phyloP scores from a whole-genome alignment of 2,113 vertebrate genomes.

The Azemiops feae region DNA sequence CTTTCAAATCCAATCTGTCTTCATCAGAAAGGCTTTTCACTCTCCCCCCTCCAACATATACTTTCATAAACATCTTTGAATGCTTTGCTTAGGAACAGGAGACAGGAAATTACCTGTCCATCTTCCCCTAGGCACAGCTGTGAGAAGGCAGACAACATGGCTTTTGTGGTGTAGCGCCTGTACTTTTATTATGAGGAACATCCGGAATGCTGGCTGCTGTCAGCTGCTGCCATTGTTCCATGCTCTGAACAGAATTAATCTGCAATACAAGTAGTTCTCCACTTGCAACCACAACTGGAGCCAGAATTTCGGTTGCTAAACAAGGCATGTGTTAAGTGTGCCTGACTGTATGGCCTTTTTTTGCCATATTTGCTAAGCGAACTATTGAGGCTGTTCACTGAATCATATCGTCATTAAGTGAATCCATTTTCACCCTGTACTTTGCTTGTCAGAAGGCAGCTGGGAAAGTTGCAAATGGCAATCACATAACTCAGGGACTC shows the following conservation, averaged over 20 bases:
- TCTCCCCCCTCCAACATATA: not conserved
- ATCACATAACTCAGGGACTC: not conserved
- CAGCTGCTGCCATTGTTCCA: not conserved
- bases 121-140: not conserved
- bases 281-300: not conserved
- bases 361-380: not conserved
- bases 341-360: not conserved
- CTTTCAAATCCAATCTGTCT: slow-evolving; percentile 9
- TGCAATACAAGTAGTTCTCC: not conserved
- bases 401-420: not conserved
- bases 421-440: not conserved
- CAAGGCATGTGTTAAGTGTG: not conserved
- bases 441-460: not conserved
- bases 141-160: not conserved
- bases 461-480: not conserved
- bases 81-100: not conserved
- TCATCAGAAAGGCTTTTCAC: not conserved
- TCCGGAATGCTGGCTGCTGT: not conserved
- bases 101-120: not conserved
- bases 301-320: not conserved
- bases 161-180: not conserved
- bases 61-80: slow-evolving; percentile 12
- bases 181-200: not conserved
- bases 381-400: not conserved
- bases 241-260: not conserved